A percentile compares a stretch with the other conserved stretches of the same genome.
These are phyloP conservation scores for Caenorhabditis angaria DNA, from an alignment of 2,888 invertebrate genomes.

Conservation along the genomic window DNA sequence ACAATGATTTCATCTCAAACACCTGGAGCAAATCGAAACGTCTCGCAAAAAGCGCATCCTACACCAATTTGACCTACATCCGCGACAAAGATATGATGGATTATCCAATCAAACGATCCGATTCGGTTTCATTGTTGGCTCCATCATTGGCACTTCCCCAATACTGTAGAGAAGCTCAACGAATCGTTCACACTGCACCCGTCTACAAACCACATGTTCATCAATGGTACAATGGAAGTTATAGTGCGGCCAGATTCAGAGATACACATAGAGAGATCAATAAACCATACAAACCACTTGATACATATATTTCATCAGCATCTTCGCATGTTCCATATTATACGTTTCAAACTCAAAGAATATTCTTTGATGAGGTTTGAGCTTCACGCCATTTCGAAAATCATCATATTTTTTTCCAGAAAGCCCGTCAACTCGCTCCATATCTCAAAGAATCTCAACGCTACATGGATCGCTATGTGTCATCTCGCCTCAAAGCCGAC, in stretches of 20 bases:
- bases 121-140: slow-evolving; percentile 67
- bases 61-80: slow-evolving; percentile 70
- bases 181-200: slow-evolving; percentile 69
- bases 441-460: slow-evolving; percentile 66
- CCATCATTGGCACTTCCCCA: slow-evolving; percentile 68
- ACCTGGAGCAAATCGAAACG: slow-evolving; percentile 69
- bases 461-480: slow-evolving; percentile 70
- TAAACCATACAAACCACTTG: slow-evolving; percentile 51
- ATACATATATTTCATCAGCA: slow-evolving; percentile 33
- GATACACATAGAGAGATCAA: slow-evolving; percentile 66
- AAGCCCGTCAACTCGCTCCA: slow-evolving; percentile 39
- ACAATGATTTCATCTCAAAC: slow-evolving; percentile 60
- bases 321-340: slow-evolving; percentile 69
- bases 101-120: slow-evolving; percentile 49
- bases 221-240: slow-evolving; percentile 63
- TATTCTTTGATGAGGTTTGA: slow-evolving; percentile 69
- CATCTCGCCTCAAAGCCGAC: slow-evolving; percentile 65
- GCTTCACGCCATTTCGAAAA: background rate
- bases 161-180: slow-evolving; percentile 65
- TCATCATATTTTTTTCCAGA: slow-evolving; percentile 20
- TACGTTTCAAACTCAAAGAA: slow-evolving; percentile 68
- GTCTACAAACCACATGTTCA: slow-evolving; percentile 70
- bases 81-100: slow-evolving; percentile 55
- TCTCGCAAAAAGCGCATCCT: slow-evolving; percentile 67
- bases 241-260: slow-evolving; percentile 53